These are phyloP conservation scores for Drosophila mulleri DNA, from an alignment of 2,888 invertebrate genomes.

Conservation along the genomic window DNA sequence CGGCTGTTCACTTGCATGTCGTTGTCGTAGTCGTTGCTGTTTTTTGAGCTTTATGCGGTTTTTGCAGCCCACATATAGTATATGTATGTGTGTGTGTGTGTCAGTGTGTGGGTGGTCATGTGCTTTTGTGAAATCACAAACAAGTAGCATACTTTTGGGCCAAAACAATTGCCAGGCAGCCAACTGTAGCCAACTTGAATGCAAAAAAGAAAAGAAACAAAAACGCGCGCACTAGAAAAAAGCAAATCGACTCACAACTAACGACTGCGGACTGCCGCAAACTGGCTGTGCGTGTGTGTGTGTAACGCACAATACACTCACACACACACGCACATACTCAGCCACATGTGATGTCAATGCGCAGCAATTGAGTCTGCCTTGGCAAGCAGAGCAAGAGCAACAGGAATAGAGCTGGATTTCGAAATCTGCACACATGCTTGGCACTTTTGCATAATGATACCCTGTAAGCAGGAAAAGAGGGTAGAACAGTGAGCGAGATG, in stretches of 20 bases:
- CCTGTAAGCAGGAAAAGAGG: neutral
- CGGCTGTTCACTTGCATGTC: conserved; percentile 68
- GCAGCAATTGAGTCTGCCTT: conserved; percentile 45
- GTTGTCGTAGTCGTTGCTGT: conserved; percentile 33
- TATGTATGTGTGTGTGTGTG: neutral
- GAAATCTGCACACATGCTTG: conserved; percentile 37
- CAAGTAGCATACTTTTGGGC: conserved; percentile 76
- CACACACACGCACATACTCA: conserved; percentile 2
- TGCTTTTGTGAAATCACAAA: conserved; percentile 60
- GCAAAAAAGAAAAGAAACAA: conserved; percentile 12
- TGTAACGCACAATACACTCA: neutral
- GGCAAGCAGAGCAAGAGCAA: conserved; percentile 36
- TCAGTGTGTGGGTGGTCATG: conserved; percentile 20
- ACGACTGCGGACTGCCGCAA: conserved; percentile 57
- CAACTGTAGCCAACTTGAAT: conserved; percentile 58
- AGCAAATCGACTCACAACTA: conserved; percentile 44
- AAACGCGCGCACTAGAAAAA: conserved; percentile 20
- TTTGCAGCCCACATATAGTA: conserved; percentile 39
- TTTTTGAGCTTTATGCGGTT: conserved; percentile 63
- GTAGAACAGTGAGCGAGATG: neutral
- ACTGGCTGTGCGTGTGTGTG: conserved; percentile 41
- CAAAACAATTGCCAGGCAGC: conserved; percentile 70
- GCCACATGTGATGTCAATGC: conserved; percentile 38
- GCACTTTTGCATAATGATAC: conserved; percentile 19
- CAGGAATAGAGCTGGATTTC: conserved; percentile 36